Conservation (phyloP, 2,797 vertebrate species). For the Cryptoprocta ferox region DNA sequence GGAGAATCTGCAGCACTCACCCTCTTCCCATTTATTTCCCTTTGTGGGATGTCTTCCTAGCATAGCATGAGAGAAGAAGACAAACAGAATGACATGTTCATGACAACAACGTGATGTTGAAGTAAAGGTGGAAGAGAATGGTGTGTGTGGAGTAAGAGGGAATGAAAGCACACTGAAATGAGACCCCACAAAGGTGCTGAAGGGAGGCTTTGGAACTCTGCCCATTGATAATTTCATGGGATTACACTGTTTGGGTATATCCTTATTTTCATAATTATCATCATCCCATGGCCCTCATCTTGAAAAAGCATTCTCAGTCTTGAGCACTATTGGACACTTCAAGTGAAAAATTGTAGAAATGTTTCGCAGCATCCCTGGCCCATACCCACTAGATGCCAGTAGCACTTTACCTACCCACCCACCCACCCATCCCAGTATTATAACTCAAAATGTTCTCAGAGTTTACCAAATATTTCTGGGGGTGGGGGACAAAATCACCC, state of each 20-base stretch:
- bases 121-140: neutral
- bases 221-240: neutral
- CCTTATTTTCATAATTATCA: neutral
- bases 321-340: neutral
- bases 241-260: neutral
- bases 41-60: neutral
- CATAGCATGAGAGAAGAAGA: neutral
- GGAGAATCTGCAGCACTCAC: conserved; percentile 16
- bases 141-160: neutral
- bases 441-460: conserved; percentile 4
- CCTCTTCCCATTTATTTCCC: neutral
- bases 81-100: neutral
- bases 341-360: neutral
- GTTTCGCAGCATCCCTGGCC: neutral
- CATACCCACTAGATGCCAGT: neutral
- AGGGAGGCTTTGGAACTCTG: neutral
- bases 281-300: neutral
- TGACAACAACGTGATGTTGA: neutral
- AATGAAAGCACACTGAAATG: neutral
- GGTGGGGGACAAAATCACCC: neutral
- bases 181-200: neutral
- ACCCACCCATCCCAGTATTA: neutral
- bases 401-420: neutral
- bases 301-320: neutral
- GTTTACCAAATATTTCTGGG: neutral